These are phyloP conservation scores for Petaurus breviceps DNA, from an alignment of 2,113 vertebrate species.

Conservation along the genomic window DNA sequence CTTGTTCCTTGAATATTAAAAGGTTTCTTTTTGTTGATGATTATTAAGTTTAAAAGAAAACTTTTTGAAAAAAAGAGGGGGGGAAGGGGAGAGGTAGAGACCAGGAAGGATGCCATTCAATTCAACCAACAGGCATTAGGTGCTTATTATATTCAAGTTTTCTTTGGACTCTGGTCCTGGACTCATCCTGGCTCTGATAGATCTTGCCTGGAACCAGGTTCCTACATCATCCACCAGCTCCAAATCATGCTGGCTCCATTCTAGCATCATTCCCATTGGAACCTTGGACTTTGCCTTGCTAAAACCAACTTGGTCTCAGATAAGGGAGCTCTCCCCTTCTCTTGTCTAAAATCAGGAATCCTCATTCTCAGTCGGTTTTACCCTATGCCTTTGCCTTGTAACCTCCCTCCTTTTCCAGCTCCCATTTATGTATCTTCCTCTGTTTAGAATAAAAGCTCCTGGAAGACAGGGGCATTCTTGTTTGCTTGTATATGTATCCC, in stretches of 20 bases:
- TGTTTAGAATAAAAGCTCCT: too few relatives aligned
- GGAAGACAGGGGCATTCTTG: too few relatives aligned
- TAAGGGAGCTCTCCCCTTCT: neutral
- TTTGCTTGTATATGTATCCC: too few relatives aligned
- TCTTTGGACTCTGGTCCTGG: neutral
- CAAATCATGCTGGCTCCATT: neutral
- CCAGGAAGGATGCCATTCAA: neutral
- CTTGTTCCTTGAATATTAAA: neutral
- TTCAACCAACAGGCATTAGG: neutral
- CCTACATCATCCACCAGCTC: neutral
- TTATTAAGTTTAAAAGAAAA: neutral
- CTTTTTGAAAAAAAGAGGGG: neutral
- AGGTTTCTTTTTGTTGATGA: neutral
- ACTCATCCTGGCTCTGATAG: neutral
- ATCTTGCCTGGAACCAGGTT: neutral
- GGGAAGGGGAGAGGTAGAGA: neutral
- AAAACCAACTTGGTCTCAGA: neutral
- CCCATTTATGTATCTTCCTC: too few relatives aligned
- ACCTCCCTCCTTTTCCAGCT: too few relatives aligned
- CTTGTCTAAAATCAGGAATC: neutral
- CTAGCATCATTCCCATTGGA: neutral
- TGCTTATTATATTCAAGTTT: neutral
- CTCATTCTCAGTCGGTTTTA: neutral
- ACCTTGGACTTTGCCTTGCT: neutral
- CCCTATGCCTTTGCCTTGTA: too few relatives aligned